phyloP scores from a whole-genome alignment of 2,888 invertebrate genomes.

The Ormyrus rosae region DNA sequence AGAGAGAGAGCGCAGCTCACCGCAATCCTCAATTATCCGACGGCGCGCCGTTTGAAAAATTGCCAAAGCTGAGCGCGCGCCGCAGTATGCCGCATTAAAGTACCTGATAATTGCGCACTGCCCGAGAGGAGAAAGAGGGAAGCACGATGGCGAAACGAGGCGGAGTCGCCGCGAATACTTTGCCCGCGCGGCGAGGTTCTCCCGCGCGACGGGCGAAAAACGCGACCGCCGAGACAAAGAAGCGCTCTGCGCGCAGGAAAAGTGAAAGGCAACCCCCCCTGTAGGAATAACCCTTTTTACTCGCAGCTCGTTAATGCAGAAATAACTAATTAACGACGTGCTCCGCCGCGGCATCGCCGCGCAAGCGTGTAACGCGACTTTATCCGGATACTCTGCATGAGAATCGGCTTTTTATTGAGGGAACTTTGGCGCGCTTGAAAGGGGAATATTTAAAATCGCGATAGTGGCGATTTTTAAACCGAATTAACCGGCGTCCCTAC shows the following conservation, averaged over 20 bases:
- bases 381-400: constrained; percentile 38
- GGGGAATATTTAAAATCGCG: constrained; percentile 24
- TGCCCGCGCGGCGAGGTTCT: neutral
- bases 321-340: constrained; percentile 35
- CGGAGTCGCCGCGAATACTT: constrained; percentile 51
- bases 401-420: constrained; percentile 43
- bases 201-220: neutral
- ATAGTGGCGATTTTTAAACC: constrained; percentile 21
- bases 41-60: constrained; percentile 49
- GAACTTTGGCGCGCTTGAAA: too few relatives aligned
- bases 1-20: constrained; percentile 29
- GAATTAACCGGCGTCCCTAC: constrained; percentile 38
- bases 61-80: constrained; percentile 38
- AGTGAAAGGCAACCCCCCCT: neutral
- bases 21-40: constrained; percentile 57
- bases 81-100: constrained; percentile 64
- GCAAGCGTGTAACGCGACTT: constrained; percentile 51
- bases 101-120: constrained; percentile 71
- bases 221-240: constrained; percentile 6
- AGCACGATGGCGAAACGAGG: constrained; percentile 61
- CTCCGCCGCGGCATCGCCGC: constrained; percentile 43
- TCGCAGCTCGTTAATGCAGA: constrained; percentile 33
- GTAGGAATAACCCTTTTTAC: constrained; percentile 30
- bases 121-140: constrained; percentile 70
- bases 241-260: neutral